phyloP scores from a whole-genome alignment of 2,797 vertebrate species.

The Steatocranus sp. region DNA sequence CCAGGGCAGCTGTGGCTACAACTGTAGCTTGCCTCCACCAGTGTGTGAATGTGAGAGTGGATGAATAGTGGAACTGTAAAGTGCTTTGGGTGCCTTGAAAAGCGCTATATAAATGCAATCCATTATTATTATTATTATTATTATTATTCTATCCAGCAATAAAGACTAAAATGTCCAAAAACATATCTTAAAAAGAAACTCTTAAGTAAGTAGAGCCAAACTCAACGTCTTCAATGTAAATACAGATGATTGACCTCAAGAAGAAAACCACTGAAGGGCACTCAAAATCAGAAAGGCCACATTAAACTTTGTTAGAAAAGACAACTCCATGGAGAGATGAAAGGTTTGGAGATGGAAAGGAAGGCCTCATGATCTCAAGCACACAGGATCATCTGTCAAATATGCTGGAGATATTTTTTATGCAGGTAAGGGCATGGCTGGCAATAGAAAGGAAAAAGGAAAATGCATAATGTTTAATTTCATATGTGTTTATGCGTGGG shows the following conservation, averaged over 20 bases:
- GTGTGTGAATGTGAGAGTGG: too few relatives aligned
- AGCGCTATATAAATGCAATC: too few relatives aligned
- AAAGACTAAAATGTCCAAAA: neutral
- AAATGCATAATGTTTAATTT: neutral
- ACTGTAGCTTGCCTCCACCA: too few relatives aligned
- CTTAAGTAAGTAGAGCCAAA: neutral
- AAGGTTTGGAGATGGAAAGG: neutral
- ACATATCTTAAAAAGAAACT: neutral
- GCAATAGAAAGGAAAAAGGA: neutral
- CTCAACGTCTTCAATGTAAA: neutral
- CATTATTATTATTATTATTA: too few relatives aligned
- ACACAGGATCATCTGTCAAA: neutral
- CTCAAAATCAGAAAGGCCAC: neutral
- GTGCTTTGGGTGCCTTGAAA: too few relatives aligned
- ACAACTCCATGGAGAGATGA: neutral
- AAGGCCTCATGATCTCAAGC: neutral
- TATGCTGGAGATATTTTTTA: neutral
- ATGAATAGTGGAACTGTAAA: too few relatives aligned
- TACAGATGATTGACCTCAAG: neutral
- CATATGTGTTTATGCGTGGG: neutral
- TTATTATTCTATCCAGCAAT: neutral
- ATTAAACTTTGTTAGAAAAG: neutral
- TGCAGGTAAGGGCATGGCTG: neutral
- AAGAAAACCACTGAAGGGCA: neutral
- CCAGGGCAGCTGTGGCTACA: too few relatives aligned